Conservation (phyloP, 2,888 invertebrate species). For the Tachina lurida region DNA sequence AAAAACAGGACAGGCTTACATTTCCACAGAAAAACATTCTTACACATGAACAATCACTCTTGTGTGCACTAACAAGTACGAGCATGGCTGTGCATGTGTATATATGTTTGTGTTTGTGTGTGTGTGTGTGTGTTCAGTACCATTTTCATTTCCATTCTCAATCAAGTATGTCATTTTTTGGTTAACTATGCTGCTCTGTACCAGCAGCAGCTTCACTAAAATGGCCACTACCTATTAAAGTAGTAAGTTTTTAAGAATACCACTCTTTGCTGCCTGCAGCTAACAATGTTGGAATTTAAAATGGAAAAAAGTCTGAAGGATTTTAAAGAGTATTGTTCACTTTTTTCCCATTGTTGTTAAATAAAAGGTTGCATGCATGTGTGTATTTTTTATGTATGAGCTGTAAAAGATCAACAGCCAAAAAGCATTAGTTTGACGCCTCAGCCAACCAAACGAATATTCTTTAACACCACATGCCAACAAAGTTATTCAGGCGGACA, state of each 20-base stretch:
- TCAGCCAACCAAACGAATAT: slow-evolving; percentile 67
- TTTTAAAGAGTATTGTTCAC: slow-evolving; percentile 58
- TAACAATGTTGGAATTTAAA: slow-evolving; percentile 40
- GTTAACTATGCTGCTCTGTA: slow-evolving; percentile 26
- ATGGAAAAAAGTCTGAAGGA: slow-evolving; percentile 35
- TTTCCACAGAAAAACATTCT: neutral
- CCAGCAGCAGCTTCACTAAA: slow-evolving; percentile 15
- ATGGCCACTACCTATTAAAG: slow-evolving; percentile 37
- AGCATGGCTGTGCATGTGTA: neutral
- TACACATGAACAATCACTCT: neutral
- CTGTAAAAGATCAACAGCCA: slow-evolving; percentile 71
- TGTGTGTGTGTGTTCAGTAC: slow-evolving; percentile 17
- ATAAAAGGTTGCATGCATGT: neutral
- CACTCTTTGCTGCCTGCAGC: slow-evolving; percentile 23
- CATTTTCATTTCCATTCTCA: slow-evolving; percentile 59
- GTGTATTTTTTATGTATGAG: slow-evolving; percentile 13
- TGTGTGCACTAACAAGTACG: neutral
- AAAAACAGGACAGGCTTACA: slow-evolving; percentile 44
- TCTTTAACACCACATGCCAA: slow-evolving; percentile 70
- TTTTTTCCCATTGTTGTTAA: slow-evolving; percentile 7
- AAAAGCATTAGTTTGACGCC: slow-evolving; percentile 72
- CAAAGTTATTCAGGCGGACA: slow-evolving; percentile 68
- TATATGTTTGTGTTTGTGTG: neutral
- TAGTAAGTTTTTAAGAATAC: slow-evolving; percentile 37
- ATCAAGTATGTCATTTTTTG: slow-evolving; percentile 61